Conservation (phyloP, 2,888 invertebrate species). For the Drosophila macrospina region DNA sequence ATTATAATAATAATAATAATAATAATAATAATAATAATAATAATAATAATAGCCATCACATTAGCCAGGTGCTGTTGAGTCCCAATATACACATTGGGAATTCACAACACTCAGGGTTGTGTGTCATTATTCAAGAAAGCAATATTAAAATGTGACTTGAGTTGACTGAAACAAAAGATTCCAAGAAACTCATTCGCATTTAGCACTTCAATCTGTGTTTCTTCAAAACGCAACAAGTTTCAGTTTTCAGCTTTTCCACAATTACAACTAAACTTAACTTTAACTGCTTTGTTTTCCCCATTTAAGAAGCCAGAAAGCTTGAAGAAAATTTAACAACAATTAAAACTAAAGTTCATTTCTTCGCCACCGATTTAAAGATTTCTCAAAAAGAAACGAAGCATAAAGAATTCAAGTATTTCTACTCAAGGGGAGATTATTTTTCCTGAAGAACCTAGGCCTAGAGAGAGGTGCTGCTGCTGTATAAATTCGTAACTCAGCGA, state of each 20-base stretch:
- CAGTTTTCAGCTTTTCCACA: too few relatives aligned
- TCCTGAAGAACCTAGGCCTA: not conserved
- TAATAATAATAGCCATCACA: constrained; percentile 50
- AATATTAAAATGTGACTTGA: constrained; percentile 72
- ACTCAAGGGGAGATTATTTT: not conserved
- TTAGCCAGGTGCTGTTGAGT: constrained; percentile 41
- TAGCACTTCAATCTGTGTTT: not conserved
- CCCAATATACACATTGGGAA: constrained; percentile 2
- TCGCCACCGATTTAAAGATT: too few relatives aligned
- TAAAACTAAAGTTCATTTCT: too few relatives aligned
- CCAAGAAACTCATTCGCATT: not conserved
- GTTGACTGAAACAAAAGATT: constrained; percentile 34
- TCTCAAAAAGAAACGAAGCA: not conserved
- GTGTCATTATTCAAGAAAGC: constrained; percentile 71
- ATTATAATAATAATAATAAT: constrained; percentile 28
- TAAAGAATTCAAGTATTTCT: not conserved
- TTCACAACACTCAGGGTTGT: constrained; percentile 32
- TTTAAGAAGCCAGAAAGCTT: too few relatives aligned
- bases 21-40: constrained; percentile 36
- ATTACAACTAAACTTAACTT: too few relatives aligned
- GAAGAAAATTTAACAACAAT: too few relatives aligned
- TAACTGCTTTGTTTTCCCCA: too few relatives aligned
- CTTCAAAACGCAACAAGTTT: not conserved
- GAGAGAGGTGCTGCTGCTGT: constrained; percentile 46
- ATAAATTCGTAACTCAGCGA: constrained; percentile 59